Percentiles rank a stretch among this genome's conserved stretches.
Conservation (phyloP, 2,797 vertebrate genomes). For the Malurus leucopterus region DNA sequence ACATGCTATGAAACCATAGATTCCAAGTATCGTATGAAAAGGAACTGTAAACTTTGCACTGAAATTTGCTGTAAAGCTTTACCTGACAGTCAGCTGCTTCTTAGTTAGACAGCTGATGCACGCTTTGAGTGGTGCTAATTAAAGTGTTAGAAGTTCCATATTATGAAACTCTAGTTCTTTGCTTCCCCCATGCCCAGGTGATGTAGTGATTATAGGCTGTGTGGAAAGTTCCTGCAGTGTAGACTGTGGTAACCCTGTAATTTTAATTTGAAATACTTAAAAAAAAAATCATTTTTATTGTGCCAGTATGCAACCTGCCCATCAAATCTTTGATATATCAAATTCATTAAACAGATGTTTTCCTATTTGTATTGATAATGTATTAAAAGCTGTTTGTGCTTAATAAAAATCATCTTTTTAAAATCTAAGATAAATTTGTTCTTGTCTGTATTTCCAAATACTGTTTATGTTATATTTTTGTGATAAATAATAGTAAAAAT, state of each 20-base stretch:
- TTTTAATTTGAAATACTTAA: constrained; percentile 72
- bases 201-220: constrained; percentile 78
- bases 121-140: constrained; percentile 86
- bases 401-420: constrained; percentile 81
- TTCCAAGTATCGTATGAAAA: constrained; percentile 69
- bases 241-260: constrained; percentile 73
- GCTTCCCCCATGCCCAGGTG: constrained; percentile 66
- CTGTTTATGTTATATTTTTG: neutral
- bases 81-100: constrained; percentile 70
- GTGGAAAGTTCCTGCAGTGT: constrained; percentile 71
- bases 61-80: constrained; percentile 78
- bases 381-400: constrained; percentile 80
- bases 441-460: constrained; percentile 55
- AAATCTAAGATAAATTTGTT: constrained; percentile 65
- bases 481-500: neutral
- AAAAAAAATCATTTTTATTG: constrained; percentile 71
- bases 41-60: constrained; percentile 75
- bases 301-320: constrained; percentile 73
- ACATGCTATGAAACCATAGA: constrained; percentile 75
- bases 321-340: constrained; percentile 77
- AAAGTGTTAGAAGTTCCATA: constrained; percentile 75
- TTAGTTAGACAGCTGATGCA: constrained; percentile 71
- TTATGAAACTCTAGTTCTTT: constrained; percentile 64
- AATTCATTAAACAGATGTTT: constrained; percentile 73
- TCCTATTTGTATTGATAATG: constrained; percentile 79